These are phyloP conservation scores for Nycticryphes semicollaris DNA, from an alignment of 2,113 vertebrate species.

Conservation along the genomic window DNA sequence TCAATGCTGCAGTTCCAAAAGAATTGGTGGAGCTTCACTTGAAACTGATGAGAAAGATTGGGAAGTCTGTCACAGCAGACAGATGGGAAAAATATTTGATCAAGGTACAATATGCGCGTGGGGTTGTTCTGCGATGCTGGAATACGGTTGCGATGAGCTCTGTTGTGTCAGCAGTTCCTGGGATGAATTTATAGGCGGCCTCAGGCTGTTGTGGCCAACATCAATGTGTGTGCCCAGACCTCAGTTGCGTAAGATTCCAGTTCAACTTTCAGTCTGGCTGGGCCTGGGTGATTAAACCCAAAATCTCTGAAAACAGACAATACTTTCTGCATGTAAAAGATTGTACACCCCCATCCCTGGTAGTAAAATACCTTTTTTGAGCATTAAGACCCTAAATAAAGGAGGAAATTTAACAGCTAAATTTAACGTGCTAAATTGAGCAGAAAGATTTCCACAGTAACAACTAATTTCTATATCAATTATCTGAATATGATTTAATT, in stretches of 20 bases:
- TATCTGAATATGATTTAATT: background rate
- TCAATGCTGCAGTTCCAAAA: conserved; percentile 85
- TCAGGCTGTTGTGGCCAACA: background rate
- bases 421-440: background rate
- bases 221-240: accelerated
- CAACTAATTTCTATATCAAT: background rate
- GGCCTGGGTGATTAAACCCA: background rate
- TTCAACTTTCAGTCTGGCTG: background rate
- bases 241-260: background rate
- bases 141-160: background rate
- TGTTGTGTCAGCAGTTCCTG: background rate
- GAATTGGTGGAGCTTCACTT: conserved; percentile 95
- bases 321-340: background rate
- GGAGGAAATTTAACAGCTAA: background rate
- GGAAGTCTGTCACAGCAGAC: conserved; percentile 92
- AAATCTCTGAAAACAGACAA: background rate
- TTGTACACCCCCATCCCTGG: background rate
- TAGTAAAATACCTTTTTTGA: background rate
- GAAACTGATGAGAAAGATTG: conserved; percentile 97
- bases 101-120: conserved; percentile 79
- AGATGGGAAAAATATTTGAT: conserved; percentile 98
- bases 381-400: background rate
- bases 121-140: background rate
- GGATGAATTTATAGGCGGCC: background rate
- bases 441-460: background rate